These are phyloP conservation scores for Rhadina sibilatrix DNA, from an alignment of 2,113 vertebrate genomes.

Conservation along the genomic window DNA sequence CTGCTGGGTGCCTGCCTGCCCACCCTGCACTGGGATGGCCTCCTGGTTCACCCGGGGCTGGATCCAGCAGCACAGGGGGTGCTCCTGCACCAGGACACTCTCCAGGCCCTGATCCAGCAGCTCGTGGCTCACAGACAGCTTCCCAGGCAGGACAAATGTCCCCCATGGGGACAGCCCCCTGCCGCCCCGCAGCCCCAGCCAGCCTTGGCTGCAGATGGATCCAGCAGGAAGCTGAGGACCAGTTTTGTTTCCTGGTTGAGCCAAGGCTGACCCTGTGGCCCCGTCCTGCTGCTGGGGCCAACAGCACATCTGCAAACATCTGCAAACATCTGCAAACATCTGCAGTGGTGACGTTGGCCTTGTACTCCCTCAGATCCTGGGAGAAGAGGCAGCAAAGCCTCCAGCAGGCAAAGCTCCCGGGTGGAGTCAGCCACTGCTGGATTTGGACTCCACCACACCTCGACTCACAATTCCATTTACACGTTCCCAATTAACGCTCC, in stretches of 20 bases:
- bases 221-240: neutral
- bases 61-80: neutral
- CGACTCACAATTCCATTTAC: neutral
- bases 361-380: neutral
- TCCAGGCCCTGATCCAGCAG: neutral
- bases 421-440: rapidly evolving
- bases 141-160: rapidly evolving
- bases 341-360: neutral
- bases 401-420: rapidly evolving
- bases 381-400: neutral
- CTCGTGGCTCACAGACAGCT: neutral
- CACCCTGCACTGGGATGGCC: rapidly evolving
- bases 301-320: constrained; percentile 20
- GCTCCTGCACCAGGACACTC: neutral
- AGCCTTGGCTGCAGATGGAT: neutral
- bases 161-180: neutral
- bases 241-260: neutral
- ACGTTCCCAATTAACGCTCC: too few species aligned
- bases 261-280: rapidly evolving
- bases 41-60: rapidly evolving
- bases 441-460: neutral
- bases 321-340: constrained; percentile 23
- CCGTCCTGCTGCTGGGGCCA: neutral
- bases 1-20: neutral
- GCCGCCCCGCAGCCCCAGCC: neutral